Evolutionary conservation across 1,140 invertebrate genomes (phyloP).

Genomic region (Lamellibrachia luymesi): DNA sequence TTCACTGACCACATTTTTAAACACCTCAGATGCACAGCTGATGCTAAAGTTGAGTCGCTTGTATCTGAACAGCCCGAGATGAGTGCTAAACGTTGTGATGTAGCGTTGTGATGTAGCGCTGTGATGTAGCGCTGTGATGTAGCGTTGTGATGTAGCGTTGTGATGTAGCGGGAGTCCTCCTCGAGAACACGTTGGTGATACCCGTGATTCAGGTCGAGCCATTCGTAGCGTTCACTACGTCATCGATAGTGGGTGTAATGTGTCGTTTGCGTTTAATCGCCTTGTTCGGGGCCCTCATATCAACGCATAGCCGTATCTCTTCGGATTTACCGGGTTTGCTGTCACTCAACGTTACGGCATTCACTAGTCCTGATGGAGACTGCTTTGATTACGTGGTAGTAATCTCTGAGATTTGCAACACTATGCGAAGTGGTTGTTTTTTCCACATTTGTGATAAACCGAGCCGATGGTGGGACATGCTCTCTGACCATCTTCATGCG

Average conservation of each 20-base stretch:
- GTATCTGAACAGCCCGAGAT: slow-evolving; percentile 4
- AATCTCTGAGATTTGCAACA: too few relatives aligned
- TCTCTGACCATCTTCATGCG: too few relatives aligned
- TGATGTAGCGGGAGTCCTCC: not conserved
- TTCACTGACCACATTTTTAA: not conserved
- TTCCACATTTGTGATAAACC: too few relatives aligned
- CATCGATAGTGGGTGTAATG: not conserved
- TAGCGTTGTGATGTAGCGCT: slow-evolving; percentile 18
- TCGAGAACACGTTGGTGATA: slow-evolving; percentile 31
- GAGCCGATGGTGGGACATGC: too few relatives aligned
- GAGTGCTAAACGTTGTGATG: slow-evolving; percentile 29
- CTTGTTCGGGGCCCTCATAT: slow-evolving; percentile 6
- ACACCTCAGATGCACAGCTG: slow-evolving; percentile 13
- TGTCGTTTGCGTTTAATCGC: not conserved
- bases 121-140: slow-evolving; percentile 16
- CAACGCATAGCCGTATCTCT: slow-evolving; percentile 18
- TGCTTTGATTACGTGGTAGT: too few relatives aligned
- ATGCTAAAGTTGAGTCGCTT: slow-evolving; percentile 27
- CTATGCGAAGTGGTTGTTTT: too few relatives aligned
- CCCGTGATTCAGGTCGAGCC: slow-evolving; percentile 30
- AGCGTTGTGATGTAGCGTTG: slow-evolving; percentile 26
- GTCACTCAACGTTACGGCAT: too few relatives aligned
- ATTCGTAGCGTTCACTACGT: not conserved
- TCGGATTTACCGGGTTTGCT: slow-evolving; percentile 13
- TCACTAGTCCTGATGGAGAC: too few relatives aligned